Percentiles rank a stretch among this genome's conserved stretches.
Evolutionary conservation across 2,113 vertebrate genomes (phyloP).

Genomic region (Halichoeres trimaculatus): DNA sequence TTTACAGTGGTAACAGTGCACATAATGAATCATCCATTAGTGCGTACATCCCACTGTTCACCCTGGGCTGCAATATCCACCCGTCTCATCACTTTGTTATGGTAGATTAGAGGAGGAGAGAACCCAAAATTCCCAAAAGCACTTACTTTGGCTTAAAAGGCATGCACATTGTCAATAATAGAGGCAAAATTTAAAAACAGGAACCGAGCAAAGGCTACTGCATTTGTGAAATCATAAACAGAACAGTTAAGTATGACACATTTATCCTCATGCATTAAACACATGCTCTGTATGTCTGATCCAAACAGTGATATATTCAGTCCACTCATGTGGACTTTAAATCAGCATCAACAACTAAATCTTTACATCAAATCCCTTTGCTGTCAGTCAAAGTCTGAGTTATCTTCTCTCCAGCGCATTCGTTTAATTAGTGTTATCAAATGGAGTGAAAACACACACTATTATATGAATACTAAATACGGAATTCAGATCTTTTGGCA

Average conservation of each 20-base stretch:
- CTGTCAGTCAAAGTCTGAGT: conserved; percentile 11
- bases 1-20: conserved; percentile 41
- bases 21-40: conserved; percentile 56
- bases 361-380: conserved; percentile 19
- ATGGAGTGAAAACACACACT: conserved; percentile 24
- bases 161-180: conserved; percentile 39
- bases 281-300: background rate
- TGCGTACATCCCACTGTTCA: conserved; percentile 38
- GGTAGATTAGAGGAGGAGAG: conserved; percentile 34
- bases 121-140: conserved; percentile 35
- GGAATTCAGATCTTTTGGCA: conserved; percentile 19
- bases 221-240: conserved; percentile 4
- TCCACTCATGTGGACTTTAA: background rate
- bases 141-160: conserved; percentile 45
- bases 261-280: background rate
- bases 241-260: background rate
- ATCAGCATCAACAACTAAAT: conserved; percentile 7
- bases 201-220: conserved; percentile 9
- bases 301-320: conserved; percentile 1
- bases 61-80: conserved; percentile 17
- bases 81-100: conserved; percentile 38
- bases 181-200: background rate
- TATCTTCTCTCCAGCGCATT: conserved; percentile 36
- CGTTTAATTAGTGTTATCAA: conserved; percentile 49
- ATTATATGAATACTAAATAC: conserved; percentile 37